Base-by-base conservation (phyloP, 2,797 vertebrate species). In the Pterois miles region DNA sequence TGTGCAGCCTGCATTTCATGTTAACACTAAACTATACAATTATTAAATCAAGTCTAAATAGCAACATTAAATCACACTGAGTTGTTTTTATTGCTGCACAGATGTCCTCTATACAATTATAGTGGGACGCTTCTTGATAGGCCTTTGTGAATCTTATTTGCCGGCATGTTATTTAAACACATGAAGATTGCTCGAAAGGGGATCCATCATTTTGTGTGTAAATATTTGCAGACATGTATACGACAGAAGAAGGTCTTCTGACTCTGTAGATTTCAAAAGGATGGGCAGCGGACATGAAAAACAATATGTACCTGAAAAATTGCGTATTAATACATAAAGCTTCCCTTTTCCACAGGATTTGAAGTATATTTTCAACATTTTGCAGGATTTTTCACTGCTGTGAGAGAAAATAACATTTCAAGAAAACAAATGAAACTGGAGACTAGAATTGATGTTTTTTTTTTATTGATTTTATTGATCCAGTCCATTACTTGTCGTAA, bases 1-100 rank as follows among this genome's bases (percentile, higher is more conserved):
- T 74, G 67, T 58, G 74, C 56, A 70, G 29, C 38, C 27, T 54
- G 48, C 12, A 6, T 64, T 76, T 80, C 76, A 57, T 50, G 80
- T 74, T 65, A 62, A 81, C 73, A 74, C 76, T 52, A 80, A 82
- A 86, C 33, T 71, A 67, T 31, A 20, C 20, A 8, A 69, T 69
- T 68, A 80, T 62, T 67, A 74, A 70, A 71, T 69, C 34, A 18
- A 54, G 40, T 50, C n/a, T 33, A 33, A 88, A 66, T 20, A 56
- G 56, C 8, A 3, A 53, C 12, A 54, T 63, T 74, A 68, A 71
- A 78, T 87, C 59, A 78, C n/a, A 52, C 3, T 11, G 8, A 72
- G 36, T 4, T 53, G 31, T 25, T 50, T 67, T 67, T 62, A 73
- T 48, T 71, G 40, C 64, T 60, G 12, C 33, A 43, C 14, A 53